Evolutionary conservation across 2,797 vertebrate genomes (phyloP), one percentile per base, ranked within the genome.

Genomic region (Eutrigla gurnardus): DNA sequence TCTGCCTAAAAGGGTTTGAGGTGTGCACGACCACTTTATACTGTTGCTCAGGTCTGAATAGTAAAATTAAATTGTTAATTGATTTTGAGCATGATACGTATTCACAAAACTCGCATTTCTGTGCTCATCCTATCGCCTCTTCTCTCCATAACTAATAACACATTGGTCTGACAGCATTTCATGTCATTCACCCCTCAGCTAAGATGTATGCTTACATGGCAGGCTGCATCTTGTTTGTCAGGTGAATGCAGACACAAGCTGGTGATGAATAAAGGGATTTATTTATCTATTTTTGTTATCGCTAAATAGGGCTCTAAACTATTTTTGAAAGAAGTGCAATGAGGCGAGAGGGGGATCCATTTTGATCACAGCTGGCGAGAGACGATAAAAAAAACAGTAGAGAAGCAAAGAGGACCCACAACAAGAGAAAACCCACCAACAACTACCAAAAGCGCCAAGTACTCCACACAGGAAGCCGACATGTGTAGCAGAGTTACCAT

Each of bases 401-500:
- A 84, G 35, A 73, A 57, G 36, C 35, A 32, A 33, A 25, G 73
- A 70, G 54, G 10, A 63, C 82, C 88, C 82, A 59, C 46, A 65
- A 75, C 61, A 80, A 37, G 72, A 85, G 65, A 78, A 71, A 68
- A 78, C 70, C 52, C 84, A 66, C 59, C 58, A 65, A 70, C 32
- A 80, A 72, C 73, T 14, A 84, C 59, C 33, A 71, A 78, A 58
- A 68, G 58, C 86, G 15, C 71, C 61, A 13, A 7, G 39, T 66
- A 50, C 75, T 83, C 84, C 65, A 33, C 65, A 84, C 37, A 81
- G 65, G 66, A 77, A 80, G 63, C 64, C 18, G 45, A 57, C 54
- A 78, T 33, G 76, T 86, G 75, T 11, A 79, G 76, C 66, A 71
- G 73, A 80, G 84, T 65, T 57, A 82, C 85, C 81, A 50, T 81